Percentiles rank a stretch among this genome's conserved stretches.
phyloP scores from a whole-genome alignment of 2,797 vertebrate species.

The Remorina albescens region DNA sequence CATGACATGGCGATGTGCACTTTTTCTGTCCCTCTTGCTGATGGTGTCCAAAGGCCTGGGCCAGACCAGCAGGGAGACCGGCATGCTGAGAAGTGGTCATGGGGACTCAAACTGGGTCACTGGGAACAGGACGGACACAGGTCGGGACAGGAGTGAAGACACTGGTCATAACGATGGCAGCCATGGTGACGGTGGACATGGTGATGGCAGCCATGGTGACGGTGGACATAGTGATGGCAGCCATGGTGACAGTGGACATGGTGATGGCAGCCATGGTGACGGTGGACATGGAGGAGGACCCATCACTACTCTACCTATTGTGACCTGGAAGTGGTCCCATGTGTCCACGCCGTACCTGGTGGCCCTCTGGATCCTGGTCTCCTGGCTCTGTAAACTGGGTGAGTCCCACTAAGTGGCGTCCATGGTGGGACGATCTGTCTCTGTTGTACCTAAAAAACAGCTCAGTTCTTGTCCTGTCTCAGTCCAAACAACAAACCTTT shows the following conservation, averaged over 20 bases:
- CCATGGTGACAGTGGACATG: constrained; percentile 8
- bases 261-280: neutral
- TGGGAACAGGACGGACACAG: neutral
- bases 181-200: too few relatives aligned
- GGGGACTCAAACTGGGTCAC: accelerated
- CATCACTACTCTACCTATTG: constrained; percentile 86
- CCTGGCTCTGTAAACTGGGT: constrained; percentile 96
- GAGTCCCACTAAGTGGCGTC: constrained; percentile 67
- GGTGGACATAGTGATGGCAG: too few relatives aligned
- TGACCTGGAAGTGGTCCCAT: constrained; percentile 93
- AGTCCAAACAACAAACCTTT: too few relatives aligned
- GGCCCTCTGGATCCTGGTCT: constrained; percentile 92
- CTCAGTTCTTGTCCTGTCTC: too few relatives aligned
- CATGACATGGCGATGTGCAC: constrained; percentile 10
- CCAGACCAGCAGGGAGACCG: neutral
- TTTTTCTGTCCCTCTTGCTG: constrained; percentile 61
- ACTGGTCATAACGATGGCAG: neutral
- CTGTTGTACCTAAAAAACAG: neutral
- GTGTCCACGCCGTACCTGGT: constrained; percentile 91
- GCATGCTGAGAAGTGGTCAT: accelerated
- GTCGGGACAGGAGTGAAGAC: neutral
- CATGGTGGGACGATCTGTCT: neutral
- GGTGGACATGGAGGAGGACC: neutral
- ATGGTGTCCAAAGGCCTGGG: constrained; percentile 33
- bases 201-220: too few relatives aligned